Conservation (phyloP, 2,888 invertebrate genomes). For the Trimorus sp. region DNA sequence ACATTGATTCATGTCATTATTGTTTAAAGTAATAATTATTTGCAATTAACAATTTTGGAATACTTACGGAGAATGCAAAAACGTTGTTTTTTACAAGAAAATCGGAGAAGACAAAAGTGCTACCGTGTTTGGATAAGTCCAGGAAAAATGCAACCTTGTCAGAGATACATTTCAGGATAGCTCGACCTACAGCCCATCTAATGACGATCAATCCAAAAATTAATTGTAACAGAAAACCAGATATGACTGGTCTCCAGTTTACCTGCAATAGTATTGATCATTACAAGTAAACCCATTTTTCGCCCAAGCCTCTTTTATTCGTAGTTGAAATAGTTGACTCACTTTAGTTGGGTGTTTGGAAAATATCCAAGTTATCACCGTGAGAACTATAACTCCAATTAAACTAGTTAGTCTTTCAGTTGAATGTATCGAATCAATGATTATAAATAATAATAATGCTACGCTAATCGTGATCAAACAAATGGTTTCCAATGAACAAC, state of each 20-base stretch:
- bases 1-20: slow-evolving; percentile 38
- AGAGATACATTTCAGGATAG: slow-evolving; percentile 87
- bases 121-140: slow-evolving; percentile 89
- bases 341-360: slow-evolving; percentile 84
- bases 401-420: slow-evolving; percentile 86
- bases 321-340: slow-evolving; percentile 66
- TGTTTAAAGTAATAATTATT: no score
- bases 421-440: slow-evolving; percentile 84
- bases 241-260: slow-evolving; percentile 90
- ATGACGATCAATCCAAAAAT: slow-evolving; percentile 92
- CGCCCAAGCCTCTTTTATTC: no score
- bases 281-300: background rate
- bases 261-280: slow-evolving; percentile 81
- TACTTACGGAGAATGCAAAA: slow-evolving; percentile 93
- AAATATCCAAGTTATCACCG: slow-evolving; percentile 85
- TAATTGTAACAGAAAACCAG: slow-evolving; percentile 92
- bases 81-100: slow-evolving; percentile 84
- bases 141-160: slow-evolving; percentile 90
- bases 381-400: slow-evolving; percentile 85
- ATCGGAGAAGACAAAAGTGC: slow-evolving; percentile 92
- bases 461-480: slow-evolving; percentile 79
- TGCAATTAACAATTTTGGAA: background rate
- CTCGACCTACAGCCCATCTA: slow-evolving; percentile 90
- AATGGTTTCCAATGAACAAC: slow-evolving; percentile 81
- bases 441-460: slow-evolving; percentile 83